A percentile compares a stretch with the other conserved stretches of the same genome.
Conservation (phyloP, 2,888 invertebrate genomes). For the Tridacna gigas region DNA sequence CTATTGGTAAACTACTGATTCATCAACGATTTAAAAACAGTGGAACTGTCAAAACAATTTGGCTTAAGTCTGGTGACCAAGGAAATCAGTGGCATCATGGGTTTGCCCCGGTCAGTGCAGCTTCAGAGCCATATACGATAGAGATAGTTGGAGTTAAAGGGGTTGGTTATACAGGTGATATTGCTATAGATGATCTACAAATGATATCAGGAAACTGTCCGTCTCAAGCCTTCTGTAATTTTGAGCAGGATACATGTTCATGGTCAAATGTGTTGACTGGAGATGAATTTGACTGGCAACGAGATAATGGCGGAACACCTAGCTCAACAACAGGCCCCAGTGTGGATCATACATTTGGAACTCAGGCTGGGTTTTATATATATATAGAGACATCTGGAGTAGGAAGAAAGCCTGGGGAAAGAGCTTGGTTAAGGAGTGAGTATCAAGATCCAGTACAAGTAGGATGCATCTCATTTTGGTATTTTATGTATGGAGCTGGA, state of each 20-base stretch:
- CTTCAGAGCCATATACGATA: conserved; percentile 57
- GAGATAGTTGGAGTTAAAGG: conserved; percentile 76
- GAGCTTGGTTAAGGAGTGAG: conserved; percentile 85
- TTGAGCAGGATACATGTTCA: conserved; percentile 83
- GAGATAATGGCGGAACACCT: conserved; percentile 76
- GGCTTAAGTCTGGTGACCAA: conserved; percentile 74
- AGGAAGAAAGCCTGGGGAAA: conserved; percentile 86
- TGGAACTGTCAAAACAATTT: conserved; percentile 55
- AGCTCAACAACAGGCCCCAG: conserved; percentile 75
- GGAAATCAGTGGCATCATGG: conserved; percentile 78
- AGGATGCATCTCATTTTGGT: conserved; percentile 79
- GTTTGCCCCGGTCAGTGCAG: conserved; percentile 58
- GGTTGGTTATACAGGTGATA: conserved; percentile 75
- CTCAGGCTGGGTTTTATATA: conserved; percentile 77
- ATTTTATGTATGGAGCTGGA: conserved; percentile 80
- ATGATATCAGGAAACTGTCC: conserved; percentile 74
- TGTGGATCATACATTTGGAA: conserved; percentile 76
- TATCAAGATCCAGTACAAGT: conserved; percentile 67
- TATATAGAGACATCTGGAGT: conserved; percentile 86
- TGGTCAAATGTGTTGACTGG: conserved; percentile 72
- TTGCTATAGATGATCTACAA: conserved; percentile 82
- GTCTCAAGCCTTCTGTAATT: conserved; percentile 79
- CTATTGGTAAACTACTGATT: conserved; percentile 79
- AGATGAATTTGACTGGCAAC: conserved; percentile 82
- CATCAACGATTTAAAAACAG: conserved; percentile 68